Percentiles rank a stretch among this genome's conserved stretches.
Evolutionary conservation across 2,888 invertebrate species (phyloP).

Genomic region (Vanessa cardui): DNA sequence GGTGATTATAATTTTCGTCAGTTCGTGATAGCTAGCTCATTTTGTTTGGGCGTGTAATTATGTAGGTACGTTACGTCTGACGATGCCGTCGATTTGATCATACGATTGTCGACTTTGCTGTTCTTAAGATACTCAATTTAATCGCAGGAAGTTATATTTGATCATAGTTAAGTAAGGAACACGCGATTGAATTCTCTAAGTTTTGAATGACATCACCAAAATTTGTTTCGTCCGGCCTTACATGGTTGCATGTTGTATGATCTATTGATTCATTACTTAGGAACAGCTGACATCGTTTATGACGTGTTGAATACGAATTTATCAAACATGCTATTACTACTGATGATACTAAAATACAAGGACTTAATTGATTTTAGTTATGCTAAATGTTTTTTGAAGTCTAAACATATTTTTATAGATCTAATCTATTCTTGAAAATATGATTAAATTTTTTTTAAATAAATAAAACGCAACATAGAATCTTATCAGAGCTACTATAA

Average conservation of each 20-base stretch:
- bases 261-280: slow-evolving; percentile 41
- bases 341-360: not conserved
- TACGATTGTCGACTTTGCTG: slow-evolving; percentile 33
- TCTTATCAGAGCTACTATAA: too few species aligned
- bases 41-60: slow-evolving; percentile 68
- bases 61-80: slow-evolving; percentile 40
- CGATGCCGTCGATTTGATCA: slow-evolving; percentile 26
- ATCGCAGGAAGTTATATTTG: slow-evolving; percentile 23
- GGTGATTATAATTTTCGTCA: slow-evolving; percentile 73
- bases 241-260: slow-evolving; percentile 75
- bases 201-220: slow-evolving; percentile 75
- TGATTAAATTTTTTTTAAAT: too few species aligned
- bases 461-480: too few species aligned
- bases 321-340: slow-evolving; percentile 54
- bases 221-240: slow-evolving; percentile 70
- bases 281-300: slow-evolving; percentile 69
- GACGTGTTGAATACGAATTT: slow-evolving; percentile 59
- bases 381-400: not conserved
- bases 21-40: slow-evolving; percentile 59
- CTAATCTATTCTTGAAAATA: too few species aligned
- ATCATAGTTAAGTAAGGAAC: slow-evolving; percentile 44
- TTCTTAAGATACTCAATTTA: slow-evolving; percentile 24
- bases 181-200: slow-evolving; percentile 51
- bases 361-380: not conserved
- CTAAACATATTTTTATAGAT: too few species aligned